Evolutionary conservation across 92 coral and sea anemone species (phyloP).

Genomic region (Phenganax marumi): DNA sequence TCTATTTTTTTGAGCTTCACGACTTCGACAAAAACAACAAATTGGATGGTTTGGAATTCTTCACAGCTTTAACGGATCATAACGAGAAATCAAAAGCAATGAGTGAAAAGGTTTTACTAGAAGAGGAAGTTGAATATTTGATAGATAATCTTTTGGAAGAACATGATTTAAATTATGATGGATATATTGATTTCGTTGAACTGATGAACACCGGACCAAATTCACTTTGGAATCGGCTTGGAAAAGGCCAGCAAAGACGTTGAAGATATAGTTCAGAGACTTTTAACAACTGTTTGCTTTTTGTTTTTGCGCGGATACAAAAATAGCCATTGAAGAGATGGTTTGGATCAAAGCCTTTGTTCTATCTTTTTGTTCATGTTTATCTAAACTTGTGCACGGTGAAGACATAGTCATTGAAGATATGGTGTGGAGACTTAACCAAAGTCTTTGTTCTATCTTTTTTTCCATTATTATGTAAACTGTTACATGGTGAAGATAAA

Average conservation of each 20-base stretch:
- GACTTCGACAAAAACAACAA: constrained; percentile 89
- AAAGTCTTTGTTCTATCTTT: too few species aligned
- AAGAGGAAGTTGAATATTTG: constrained; percentile 77
- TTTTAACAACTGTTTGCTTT: background rate
- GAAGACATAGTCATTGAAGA: too few species aligned
- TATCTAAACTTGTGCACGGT: too few species aligned
- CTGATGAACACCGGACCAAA: constrained; percentile 74
- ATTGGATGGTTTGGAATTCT: constrained; percentile 88
- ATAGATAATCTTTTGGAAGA: constrained; percentile 83
- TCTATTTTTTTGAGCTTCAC: constrained; percentile 91
- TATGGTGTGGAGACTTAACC: too few species aligned
- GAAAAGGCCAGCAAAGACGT: background rate
- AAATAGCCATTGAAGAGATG: too few species aligned
- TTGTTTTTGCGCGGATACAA: background rate
- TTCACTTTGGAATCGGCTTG: constrained; percentile 71
- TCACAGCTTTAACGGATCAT: constrained; percentile 80
- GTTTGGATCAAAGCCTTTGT: too few species aligned
- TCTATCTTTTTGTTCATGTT: too few species aligned
- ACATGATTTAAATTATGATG: constrained; percentile 84
- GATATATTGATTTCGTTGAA: constrained; percentile 78
- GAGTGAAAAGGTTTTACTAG: constrained; percentile 63
- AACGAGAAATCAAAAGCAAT: constrained; percentile 61
- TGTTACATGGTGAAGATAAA: too few species aligned
- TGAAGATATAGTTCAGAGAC: background rate
- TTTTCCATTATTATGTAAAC: too few species aligned